phyloP scores from a whole-genome alignment of 2,888 invertebrate genomes.

The Gonocerus acuteangulatus region DNA sequence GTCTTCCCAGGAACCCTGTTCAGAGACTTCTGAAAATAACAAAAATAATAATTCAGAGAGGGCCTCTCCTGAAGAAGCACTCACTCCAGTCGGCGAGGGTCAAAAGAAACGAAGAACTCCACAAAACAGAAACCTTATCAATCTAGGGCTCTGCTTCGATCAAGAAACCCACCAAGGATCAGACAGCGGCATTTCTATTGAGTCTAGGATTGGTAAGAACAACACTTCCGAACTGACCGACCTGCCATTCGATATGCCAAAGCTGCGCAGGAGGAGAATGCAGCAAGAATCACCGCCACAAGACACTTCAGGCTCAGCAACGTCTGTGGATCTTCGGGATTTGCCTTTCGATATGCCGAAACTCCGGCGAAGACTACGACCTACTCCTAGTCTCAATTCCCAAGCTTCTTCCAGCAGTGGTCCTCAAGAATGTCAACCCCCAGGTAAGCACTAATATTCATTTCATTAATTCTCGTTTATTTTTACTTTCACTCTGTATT shows the following conservation, averaged over 20 bases:
- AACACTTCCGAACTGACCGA: constrained; percentile 45
- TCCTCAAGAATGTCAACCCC: constrained; percentile 52
- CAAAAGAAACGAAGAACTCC: constrained; percentile 59
- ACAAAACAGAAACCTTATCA: constrained; percentile 68
- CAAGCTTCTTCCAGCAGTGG: constrained; percentile 70
- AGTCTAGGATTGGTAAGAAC: constrained; percentile 47
- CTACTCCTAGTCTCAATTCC: constrained; percentile 74
- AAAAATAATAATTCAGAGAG: constrained; percentile 70
- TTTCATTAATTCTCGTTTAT: background rate
- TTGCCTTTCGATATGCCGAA: constrained; percentile 90
- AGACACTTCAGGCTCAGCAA: constrained; percentile 45
- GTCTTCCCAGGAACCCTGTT: constrained; percentile 77
- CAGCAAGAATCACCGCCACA: constrained; percentile 42
- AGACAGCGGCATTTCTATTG: constrained; percentile 81
- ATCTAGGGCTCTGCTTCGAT: constrained; percentile 41
- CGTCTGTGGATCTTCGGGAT: constrained; percentile 69
- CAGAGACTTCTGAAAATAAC: constrained; percentile 74
- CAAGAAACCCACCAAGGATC: constrained; percentile 66
- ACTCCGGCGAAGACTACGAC: constrained; percentile 64
- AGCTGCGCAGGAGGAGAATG: constrained; percentile 56
- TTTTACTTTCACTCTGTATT: too few species aligned
- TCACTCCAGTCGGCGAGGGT: constrained; percentile 37
- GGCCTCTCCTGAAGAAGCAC: constrained; percentile 59
- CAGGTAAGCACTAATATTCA: constrained; percentile 3
- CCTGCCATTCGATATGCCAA: constrained; percentile 85